Evolutionary conservation across 2,113 vertebrate genomes (phyloP).

Genomic region (Origma solitaria): DNA sequence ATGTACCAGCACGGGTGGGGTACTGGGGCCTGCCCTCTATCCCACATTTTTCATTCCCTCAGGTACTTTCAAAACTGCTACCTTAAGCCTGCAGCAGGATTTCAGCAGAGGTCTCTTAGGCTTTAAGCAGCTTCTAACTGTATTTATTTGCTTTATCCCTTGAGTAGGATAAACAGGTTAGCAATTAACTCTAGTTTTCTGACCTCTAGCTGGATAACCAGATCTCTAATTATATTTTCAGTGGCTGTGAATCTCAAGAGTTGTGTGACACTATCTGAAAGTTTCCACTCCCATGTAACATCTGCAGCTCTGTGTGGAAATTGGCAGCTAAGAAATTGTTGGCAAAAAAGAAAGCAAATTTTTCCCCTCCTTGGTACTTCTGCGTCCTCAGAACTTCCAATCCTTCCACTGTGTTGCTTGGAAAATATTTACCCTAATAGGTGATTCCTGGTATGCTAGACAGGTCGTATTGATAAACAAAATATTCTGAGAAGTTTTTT

Average conservation of each 20-base stretch:
- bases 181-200: constrained; percentile 64
- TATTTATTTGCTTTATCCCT: constrained; percentile 59
- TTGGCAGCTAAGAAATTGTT: neutral
- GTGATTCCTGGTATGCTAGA: neutral
- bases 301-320: neutral
- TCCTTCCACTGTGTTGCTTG: neutral
- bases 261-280: constrained; percentile 17
- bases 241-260: constrained; percentile 52
- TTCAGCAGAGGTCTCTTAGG: constrained; percentile 35
- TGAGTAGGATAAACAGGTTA: constrained; percentile 69
- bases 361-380: neutral
- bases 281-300: neutral
- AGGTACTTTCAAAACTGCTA: neutral
- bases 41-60: neutral
- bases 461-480: neutral
- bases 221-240: constrained; percentile 65
- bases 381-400: neutral
- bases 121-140: constrained; percentile 53
- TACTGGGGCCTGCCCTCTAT: accelerated
- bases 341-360: neutral
- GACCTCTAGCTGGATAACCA: constrained; percentile 65
- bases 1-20: accelerated
- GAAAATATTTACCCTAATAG: neutral
- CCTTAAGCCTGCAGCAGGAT: constrained; percentile 30
- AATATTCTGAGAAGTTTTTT: neutral